Conservation (phyloP, 2,888 invertebrate genomes). For the Dasysyrphus tricinctus region DNA sequence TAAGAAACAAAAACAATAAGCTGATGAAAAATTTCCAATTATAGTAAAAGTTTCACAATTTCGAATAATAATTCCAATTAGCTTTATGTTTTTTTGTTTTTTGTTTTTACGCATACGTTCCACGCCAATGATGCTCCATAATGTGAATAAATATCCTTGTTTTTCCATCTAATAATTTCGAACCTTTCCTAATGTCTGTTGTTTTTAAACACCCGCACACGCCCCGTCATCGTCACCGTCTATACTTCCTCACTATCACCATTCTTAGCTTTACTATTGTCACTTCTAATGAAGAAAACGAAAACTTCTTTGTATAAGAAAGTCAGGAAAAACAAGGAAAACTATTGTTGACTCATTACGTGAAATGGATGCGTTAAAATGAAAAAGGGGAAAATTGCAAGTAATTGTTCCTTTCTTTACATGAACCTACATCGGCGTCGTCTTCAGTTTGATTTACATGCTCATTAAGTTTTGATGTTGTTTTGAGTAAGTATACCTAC, state of each 20-base stretch:
- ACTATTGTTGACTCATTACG: constrained; percentile 66
- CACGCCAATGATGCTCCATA: neutral
- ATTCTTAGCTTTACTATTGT: constrained; percentile 52
- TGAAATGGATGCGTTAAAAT: constrained; percentile 49
- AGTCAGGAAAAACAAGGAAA: constrained; percentile 4
- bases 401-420: neutral
- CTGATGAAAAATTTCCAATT: constrained; percentile 67
- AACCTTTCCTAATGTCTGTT: constrained; percentile 53
- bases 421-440: too few relatives aligned
- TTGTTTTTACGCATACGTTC: neutral
- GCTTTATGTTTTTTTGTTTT: constrained; percentile 51
- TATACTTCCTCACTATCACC: neutral
- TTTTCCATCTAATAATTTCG: constrained; percentile 18
- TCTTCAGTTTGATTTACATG: neutral
- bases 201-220: neutral
- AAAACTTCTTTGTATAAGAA: constrained; percentile 7
- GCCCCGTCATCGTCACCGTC: constrained; percentile 16
- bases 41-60: constrained; percentile 65
- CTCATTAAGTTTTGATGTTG: constrained; percentile 17
- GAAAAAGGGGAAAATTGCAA: neutral
- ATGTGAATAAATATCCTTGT: constrained; percentile 5
- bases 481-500: neutral
- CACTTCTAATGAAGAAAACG: constrained; percentile 36
- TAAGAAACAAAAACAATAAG: constrained; percentile 2
- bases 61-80: constrained; percentile 70